phyloP scores from a whole-genome alignment of 2,113 vertebrate species.

The Riparia riparia region DNA sequence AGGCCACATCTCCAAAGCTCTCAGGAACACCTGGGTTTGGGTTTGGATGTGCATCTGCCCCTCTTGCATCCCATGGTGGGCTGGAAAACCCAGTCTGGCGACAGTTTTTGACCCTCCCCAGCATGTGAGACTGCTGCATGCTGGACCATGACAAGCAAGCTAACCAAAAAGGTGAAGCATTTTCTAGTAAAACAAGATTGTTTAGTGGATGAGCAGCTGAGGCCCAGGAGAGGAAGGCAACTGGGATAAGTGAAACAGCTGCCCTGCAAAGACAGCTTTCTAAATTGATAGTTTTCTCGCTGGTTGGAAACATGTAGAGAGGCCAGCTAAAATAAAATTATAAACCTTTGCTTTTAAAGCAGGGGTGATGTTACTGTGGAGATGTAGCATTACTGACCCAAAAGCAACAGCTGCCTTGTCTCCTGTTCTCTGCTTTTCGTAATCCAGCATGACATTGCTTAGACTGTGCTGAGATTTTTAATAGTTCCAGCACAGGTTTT shows the following conservation, averaged over 20 bases:
- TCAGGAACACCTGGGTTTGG: neutral
- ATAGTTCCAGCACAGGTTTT: neutral
- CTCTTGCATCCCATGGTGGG: neutral
- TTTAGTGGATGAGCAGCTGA: slow-evolving; percentile 6
- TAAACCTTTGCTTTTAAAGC: neutral
- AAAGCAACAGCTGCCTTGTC: slow-evolving; percentile 15
- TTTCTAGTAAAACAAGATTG: neutral
- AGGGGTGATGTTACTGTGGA: neutral
- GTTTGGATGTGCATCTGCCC: neutral
- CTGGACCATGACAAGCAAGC: neutral
- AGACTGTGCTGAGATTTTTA: neutral
- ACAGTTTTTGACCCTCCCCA: neutral
- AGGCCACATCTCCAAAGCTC: neutral
- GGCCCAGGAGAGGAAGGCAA: neutral
- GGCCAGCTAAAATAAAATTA: neutral
- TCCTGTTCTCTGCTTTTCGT: neutral
- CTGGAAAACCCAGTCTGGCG: neutral
- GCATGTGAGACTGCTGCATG: too few relatives aligned
- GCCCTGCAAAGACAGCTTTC: neutral
- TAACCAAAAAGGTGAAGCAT: neutral
- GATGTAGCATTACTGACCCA: neutral
- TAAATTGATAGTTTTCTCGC: neutral
- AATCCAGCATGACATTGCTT: neutral
- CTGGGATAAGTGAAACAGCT: slow-evolving; percentile 40
- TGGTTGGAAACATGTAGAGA: neutral